Conservation (phyloP, 2,113 vertebrate species). For the Hydrochoerus hydrochaeris region DNA sequence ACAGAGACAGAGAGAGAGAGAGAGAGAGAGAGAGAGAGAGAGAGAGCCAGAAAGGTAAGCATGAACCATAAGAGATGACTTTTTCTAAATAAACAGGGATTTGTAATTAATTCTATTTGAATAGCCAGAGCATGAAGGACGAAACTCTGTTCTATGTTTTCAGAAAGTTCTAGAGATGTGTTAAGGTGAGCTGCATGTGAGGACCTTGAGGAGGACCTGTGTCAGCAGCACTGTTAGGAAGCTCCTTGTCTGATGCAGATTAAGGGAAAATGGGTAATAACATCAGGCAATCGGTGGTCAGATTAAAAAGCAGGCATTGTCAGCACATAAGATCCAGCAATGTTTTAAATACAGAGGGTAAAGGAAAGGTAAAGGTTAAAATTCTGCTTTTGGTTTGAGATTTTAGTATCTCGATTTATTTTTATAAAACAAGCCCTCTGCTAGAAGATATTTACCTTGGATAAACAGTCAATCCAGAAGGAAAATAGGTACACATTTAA, state of each 20-base stretch:
- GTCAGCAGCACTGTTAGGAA: not conserved
- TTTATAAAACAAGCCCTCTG: not conserved
- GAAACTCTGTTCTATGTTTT: not conserved
- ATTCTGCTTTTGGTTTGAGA: not conserved
- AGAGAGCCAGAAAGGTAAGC: not conserved
- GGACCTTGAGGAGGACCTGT: not conserved
- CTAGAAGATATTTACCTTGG: not conserved
- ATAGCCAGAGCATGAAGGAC: not conserved
- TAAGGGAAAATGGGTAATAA: not conserved
- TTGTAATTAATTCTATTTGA: not conserved
- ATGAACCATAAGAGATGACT: not conserved
- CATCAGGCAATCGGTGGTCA: not conserved
- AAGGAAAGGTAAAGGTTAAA: not conserved
- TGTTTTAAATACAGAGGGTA: not conserved
- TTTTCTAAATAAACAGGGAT: not conserved
- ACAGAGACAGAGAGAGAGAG: not conserved
- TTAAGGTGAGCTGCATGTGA: not conserved
- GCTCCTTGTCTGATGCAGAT: not conserved
- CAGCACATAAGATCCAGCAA: not conserved
- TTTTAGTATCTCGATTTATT: not conserved
- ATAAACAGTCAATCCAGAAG: not conserved
- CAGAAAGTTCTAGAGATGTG: not conserved
- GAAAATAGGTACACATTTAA: constrained; percentile 24
- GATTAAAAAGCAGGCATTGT: not conserved
- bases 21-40: not conserved